A percentile compares a stretch with the other conserved stretches of the same genome.
Evolutionary conservation across 1,140 invertebrate species (phyloP).

Genomic region (Rhagoletis zephyria): DNA sequence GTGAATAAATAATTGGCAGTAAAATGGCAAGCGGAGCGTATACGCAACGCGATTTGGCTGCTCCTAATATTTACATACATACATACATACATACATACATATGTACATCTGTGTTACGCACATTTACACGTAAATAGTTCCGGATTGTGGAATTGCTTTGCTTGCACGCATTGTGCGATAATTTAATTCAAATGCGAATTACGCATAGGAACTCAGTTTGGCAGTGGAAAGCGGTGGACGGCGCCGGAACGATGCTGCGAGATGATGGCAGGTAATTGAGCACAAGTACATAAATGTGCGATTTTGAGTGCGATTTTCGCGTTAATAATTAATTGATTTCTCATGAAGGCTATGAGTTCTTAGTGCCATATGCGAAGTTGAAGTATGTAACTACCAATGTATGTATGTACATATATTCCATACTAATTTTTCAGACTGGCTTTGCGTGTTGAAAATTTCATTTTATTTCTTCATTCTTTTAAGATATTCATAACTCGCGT

Average conservation of each 20-base stretch:
- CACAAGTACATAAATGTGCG: background rate
- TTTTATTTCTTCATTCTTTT: background rate
- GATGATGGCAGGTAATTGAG: background rate
- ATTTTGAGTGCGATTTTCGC: background rate
- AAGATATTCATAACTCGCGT: background rate
- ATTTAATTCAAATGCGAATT: conserved; percentile 21
- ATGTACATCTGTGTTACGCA: background rate
- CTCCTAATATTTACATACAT: background rate
- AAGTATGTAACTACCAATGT: too few species aligned
- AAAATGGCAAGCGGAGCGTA: background rate
- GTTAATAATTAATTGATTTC: conserved; percentile 25
- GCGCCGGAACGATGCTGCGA: background rate
- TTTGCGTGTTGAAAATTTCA: too few species aligned
- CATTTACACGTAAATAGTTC: too few species aligned
- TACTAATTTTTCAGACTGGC: too few species aligned
- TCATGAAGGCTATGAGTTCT: background rate
- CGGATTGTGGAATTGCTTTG: background rate
- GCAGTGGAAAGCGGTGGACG: background rate
- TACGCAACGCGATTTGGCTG: background rate
- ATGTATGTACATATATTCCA: background rate
- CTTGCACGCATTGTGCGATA: conserved; percentile 5
- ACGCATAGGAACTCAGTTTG: background rate
- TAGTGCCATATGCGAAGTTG: background rate
- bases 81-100: too few species aligned
- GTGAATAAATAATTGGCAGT: background rate